phyloP scores from a whole-genome alignment of 2,113 vertebrate genomes.

The Empidonax alnorum region DNA sequence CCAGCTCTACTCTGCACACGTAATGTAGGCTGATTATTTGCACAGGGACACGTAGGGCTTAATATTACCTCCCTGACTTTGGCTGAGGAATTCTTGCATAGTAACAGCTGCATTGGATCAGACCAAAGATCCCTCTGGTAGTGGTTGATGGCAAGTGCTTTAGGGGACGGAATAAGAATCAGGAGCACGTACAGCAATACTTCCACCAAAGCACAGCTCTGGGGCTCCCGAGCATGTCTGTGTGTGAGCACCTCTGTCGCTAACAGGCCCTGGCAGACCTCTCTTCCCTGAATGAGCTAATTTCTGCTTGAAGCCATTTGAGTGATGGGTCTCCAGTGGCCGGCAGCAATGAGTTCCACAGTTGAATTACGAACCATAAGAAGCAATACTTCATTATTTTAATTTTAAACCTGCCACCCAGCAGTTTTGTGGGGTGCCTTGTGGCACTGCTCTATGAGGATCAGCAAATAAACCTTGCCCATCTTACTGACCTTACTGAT shows the following conservation, averaged over 20 bases:
- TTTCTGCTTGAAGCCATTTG: background rate
- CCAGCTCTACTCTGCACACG: background rate
- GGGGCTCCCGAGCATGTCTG: background rate
- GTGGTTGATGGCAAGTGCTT: background rate
- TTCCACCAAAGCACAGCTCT: background rate
- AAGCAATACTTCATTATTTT: slow-evolving; percentile 34
- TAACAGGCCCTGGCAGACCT: background rate
- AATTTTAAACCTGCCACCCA: slow-evolving; percentile 26
- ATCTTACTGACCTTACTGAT: background rate
- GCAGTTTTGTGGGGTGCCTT: background rate
- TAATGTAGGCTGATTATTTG: background rate
- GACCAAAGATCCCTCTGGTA: background rate
- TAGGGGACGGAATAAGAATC: background rate
- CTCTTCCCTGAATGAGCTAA: background rate
- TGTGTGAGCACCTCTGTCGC: background rate
- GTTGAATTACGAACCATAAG: background rate
- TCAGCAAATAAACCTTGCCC: background rate
- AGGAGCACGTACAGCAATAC: fast-evolving
- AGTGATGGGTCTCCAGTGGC: background rate
- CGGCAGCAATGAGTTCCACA: background rate
- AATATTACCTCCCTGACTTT: background rate
- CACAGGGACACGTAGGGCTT: background rate
- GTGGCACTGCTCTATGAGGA: background rate
- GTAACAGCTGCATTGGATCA: background rate
- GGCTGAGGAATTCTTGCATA: background rate